Evolutionary conservation across 2,113 vertebrate species (phyloP).

Genomic region (Dendrocopos noguchii): DNA sequence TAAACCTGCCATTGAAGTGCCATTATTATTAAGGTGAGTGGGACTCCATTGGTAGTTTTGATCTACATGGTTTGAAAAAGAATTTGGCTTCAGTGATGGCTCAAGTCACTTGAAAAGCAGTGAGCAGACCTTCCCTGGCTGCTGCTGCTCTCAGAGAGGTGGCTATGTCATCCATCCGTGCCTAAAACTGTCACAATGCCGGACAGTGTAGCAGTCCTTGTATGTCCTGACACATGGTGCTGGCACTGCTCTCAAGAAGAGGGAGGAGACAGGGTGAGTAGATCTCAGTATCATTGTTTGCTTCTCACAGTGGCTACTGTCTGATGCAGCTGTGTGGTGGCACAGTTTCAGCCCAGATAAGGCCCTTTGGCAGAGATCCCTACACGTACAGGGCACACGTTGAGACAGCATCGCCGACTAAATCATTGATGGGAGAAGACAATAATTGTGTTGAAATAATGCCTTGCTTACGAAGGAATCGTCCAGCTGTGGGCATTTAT

Average conservation of each 20-base stretch:
- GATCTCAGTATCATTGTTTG: constrained; percentile 35
- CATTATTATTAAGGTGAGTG: neutral
- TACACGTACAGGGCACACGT: constrained; percentile 23
- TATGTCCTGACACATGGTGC: neutral
- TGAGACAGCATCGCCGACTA: neutral
- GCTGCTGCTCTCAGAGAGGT: neutral
- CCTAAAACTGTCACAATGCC: no score
- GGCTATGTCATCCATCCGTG: accelerated
- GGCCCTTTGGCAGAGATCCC: neutral
- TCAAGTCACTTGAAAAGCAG: neutral
- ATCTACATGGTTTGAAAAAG: neutral
- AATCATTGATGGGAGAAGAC: constrained; percentile 46
- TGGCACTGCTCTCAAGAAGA: constrained; percentile 5
- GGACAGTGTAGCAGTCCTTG: neutral
- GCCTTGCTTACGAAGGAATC: constrained; percentile 34
- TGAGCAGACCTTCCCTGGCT: neutral
- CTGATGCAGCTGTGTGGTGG: constrained; percentile 29
- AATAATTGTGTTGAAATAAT: constrained; percentile 45
- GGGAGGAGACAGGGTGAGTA: constrained; percentile 1
- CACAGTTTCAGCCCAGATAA: constrained; percentile 2
- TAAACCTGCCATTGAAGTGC: neutral
- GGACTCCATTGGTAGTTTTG: neutral
- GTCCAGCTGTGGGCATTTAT: constrained; percentile 48
- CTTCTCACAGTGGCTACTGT: constrained; percentile 57
- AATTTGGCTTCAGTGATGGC: neutral